Evolutionary conservation across 1,140 invertebrate species (phyloP).

Genomic region (Calliphora vicina): DNA sequence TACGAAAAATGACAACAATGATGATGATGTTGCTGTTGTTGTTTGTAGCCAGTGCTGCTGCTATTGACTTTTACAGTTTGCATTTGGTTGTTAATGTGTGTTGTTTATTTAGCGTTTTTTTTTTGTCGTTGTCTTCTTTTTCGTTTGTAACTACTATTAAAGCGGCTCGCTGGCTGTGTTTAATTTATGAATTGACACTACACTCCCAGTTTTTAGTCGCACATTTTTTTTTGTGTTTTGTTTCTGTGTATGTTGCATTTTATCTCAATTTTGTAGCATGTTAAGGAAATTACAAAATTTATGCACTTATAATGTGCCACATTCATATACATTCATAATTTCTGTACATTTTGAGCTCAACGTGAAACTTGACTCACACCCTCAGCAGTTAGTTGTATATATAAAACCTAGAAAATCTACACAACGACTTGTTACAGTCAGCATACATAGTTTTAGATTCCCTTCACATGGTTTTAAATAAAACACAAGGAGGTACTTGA

Average conservation of each 20-base stretch:
- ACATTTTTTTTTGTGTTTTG: not conserved
- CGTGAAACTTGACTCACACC: not conserved
- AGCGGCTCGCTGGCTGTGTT: not conserved
- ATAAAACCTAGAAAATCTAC: not conserved
- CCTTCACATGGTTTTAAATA: not conserved
- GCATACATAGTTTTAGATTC: not conserved
- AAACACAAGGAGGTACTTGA: not conserved
- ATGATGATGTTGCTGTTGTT: no score
- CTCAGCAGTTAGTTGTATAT: not conserved
- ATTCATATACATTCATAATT: not conserved
- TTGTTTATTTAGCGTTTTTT: not conserved
- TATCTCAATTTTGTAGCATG: not conserved
- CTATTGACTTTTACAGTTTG: not conserved
- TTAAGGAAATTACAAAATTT: not conserved
- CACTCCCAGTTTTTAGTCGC: not conserved
- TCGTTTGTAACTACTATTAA: not conserved
- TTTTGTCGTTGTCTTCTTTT: not conserved
- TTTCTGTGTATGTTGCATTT: not conserved
- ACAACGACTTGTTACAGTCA: no score
- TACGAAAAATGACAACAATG: no score
- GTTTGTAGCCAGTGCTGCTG: not conserved
- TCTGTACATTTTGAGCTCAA: not conserved
- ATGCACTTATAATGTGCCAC: not conserved
- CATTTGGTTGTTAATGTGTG: not conserved
- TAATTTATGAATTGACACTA: slow-evolving; percentile 6